Evolutionary conservation across 2,113 vertebrate genomes (phyloP).

Genomic region (Hystrix cristata): DNA sequence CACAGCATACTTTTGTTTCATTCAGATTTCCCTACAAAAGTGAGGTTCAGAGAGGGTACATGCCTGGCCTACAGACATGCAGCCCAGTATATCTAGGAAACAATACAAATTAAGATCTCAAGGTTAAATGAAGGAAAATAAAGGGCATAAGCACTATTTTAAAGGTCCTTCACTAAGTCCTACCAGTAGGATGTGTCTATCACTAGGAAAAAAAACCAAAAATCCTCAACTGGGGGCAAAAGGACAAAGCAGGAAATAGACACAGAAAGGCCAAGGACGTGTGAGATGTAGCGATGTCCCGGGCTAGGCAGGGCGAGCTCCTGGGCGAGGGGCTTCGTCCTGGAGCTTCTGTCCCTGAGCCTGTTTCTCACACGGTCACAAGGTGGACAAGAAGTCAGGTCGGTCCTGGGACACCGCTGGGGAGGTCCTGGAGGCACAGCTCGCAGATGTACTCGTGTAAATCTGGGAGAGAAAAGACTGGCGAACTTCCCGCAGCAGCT

Average conservation of each 20-base stretch:
- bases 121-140: not conserved
- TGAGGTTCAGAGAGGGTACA: not conserved
- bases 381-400: not conserved
- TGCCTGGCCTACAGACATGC: not conserved
- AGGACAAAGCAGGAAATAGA: not conserved
- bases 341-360: not conserved
- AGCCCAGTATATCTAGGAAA: not conserved
- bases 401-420: not conserved
- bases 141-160: not conserved
- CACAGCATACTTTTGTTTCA: not conserved
- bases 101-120: not conserved
- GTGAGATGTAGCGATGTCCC: not conserved
- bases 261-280: not conserved
- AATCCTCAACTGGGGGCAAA: not conserved
- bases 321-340: not conserved
- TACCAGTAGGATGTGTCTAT: not conserved
- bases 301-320: no score
- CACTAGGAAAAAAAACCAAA: not conserved
- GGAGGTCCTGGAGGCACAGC: not conserved
- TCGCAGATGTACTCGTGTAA: not conserved
- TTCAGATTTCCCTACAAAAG: not conserved
- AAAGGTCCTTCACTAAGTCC: not conserved
- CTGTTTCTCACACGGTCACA: not conserved
- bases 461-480: not conserved
- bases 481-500: not conserved